phyloP scores from a whole-genome alignment of 2,113 vertebrate species.

The Ariopsis seemanni region DNA sequence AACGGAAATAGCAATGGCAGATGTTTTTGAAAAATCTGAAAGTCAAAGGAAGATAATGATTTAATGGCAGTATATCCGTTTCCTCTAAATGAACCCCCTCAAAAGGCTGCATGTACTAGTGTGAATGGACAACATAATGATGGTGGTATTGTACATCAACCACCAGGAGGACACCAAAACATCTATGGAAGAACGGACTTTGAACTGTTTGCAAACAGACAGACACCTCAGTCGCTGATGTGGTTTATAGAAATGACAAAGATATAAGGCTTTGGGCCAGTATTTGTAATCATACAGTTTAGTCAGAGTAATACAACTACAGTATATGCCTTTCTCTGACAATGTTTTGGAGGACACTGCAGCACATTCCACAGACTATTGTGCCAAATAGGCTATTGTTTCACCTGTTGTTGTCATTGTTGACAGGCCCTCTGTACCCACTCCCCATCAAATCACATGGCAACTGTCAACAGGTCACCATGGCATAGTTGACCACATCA shows the following conservation, averaged over 20 bases:
- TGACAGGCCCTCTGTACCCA: background rate
- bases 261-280: background rate
- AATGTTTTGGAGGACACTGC: background rate
- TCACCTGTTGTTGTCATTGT: background rate
- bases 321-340: background rate
- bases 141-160: too few species aligned
- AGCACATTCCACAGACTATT: background rate
- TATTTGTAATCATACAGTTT: background rate
- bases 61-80: too few species aligned
- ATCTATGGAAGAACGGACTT: too few species aligned
- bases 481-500: background rate
- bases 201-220: background rate
- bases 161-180: too few species aligned
- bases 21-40: too few species aligned
- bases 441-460: background rate
- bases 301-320: background rate
- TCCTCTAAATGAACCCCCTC: too few species aligned
- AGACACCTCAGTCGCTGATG: background rate
- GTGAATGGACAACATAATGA: too few species aligned
- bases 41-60: too few species aligned
- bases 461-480: background rate
- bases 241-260: background rate
- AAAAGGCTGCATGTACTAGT: too few species aligned
- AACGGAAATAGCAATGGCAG: too few species aligned
- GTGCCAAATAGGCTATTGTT: background rate